phyloP scores from a whole-genome alignment of 2,797 vertebrate species.

The Scyliorhinus canicula region DNA sequence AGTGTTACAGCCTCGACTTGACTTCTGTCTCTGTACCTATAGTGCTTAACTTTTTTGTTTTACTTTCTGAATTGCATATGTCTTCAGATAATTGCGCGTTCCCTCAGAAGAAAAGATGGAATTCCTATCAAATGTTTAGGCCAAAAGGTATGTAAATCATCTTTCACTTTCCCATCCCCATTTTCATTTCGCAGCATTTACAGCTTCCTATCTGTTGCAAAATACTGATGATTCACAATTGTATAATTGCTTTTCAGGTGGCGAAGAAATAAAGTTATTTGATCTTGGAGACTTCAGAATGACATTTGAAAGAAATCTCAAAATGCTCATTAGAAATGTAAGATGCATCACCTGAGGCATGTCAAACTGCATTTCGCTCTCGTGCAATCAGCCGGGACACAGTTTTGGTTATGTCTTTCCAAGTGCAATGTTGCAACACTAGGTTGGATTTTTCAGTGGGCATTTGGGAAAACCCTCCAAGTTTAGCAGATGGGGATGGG shows the following conservation, averaged over 20 bases:
- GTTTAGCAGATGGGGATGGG: too few relatives aligned
- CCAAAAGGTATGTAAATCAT: constrained; percentile 59
- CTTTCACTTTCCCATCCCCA: neutral
- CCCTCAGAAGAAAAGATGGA: constrained; percentile 71
- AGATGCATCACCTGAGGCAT: constrained; percentile 47
- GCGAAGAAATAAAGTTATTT: constrained; percentile 60
- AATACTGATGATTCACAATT: neutral
- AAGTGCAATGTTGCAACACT: neutral
- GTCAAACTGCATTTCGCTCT: neutral
- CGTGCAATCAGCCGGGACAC: neutral
- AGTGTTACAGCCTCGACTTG: neutral
- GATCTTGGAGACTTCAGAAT: constrained; percentile 70
- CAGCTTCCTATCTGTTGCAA: neutral
- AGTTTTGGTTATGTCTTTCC: neutral
- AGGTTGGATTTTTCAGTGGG: too few relatives aligned
- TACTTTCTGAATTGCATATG: neutral
- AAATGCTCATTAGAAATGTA: constrained; percentile 75
- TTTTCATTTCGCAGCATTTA: neutral
- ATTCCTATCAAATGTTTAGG: constrained; percentile 69
- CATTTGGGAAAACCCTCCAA: too few relatives aligned
- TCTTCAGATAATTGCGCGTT: constrained; percentile 68
- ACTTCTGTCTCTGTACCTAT: neutral
- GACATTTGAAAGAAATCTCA: constrained; percentile 68
- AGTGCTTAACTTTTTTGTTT: neutral
- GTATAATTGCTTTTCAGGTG: constrained; percentile 39